Conservation (phyloP, 2,797 vertebrate species). For the Alcedo atthis region DNA sequence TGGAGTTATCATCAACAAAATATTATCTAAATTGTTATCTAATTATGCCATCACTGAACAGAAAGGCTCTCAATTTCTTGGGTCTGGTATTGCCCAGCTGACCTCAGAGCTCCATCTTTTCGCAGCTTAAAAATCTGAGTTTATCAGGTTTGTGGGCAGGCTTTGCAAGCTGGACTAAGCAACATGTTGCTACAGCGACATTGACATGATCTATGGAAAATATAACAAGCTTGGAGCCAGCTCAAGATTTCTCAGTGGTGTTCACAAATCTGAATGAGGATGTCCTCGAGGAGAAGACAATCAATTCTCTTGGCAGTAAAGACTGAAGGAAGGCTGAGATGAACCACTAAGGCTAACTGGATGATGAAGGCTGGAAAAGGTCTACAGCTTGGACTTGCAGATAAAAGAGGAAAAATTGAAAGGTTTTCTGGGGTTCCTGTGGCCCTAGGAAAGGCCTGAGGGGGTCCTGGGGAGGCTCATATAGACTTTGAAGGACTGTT, state of each 20-base stretch:
- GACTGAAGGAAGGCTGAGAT: background rate
- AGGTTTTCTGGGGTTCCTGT: background rate
- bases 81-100: background rate
- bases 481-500: background rate
- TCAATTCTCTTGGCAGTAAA: background rate
- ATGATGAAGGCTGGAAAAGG: background rate
- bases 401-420: background rate
- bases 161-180: background rate
- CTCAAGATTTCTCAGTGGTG: background rate
- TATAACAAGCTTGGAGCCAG: background rate
- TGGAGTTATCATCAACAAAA: background rate
- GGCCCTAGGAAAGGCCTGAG: background rate
- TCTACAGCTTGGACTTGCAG: background rate
- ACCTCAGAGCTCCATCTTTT: background rate
- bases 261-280: background rate
- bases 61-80: background rate
- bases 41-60: background rate
- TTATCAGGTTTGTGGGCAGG: background rate
- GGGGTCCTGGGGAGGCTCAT: fast-evolving
- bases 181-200: background rate
- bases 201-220: background rate
- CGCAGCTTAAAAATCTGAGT: background rate
- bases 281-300: fast-evolving
- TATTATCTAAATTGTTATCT: background rate
- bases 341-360: background rate